A percentile compares a stretch with the other conserved stretches of the same genome.
These are phyloP conservation scores for Haemorhous mexicanus DNA, from an alignment of 2,113 vertebrate genomes.

Conservation along the genomic window DNA sequence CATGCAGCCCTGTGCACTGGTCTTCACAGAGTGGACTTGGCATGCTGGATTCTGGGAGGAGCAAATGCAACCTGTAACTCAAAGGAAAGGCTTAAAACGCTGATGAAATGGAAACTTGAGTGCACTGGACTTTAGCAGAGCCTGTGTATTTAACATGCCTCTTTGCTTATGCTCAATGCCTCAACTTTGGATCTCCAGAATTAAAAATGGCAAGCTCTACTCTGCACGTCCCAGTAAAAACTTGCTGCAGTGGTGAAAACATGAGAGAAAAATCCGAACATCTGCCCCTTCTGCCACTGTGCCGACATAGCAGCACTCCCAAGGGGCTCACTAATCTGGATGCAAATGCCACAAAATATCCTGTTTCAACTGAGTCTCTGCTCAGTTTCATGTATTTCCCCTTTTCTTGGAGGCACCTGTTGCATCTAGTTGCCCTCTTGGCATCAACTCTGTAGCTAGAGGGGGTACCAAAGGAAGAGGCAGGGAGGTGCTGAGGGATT, in stretches of 20 bases:
- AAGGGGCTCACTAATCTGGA: neutral
- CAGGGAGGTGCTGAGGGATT: neutral
- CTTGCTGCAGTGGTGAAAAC: neutral
- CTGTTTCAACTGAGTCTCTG: neutral
- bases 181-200: neutral
- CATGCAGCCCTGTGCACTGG: rapidly evolving
- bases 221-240: neutral
- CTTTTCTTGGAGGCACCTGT: neutral
- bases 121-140: neutral
- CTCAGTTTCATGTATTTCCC: neutral
- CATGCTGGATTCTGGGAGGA: neutral
- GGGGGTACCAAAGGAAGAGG: neutral
- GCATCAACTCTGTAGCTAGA: neutral
- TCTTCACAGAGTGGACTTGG: neutral
- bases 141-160: neutral
- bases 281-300: neutral
- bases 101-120: neutral
- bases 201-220: neutral
- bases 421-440: neutral
- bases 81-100: neutral
- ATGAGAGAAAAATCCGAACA: neutral
- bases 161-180: neutral
- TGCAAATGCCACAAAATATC: neutral
- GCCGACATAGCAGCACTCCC: neutral
- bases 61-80: neutral